Evolutionary conservation across 1,140 invertebrate species (phyloP), one percentile per base, ranked within the genome.

Genomic region (Cyclina sinensis): DNA sequence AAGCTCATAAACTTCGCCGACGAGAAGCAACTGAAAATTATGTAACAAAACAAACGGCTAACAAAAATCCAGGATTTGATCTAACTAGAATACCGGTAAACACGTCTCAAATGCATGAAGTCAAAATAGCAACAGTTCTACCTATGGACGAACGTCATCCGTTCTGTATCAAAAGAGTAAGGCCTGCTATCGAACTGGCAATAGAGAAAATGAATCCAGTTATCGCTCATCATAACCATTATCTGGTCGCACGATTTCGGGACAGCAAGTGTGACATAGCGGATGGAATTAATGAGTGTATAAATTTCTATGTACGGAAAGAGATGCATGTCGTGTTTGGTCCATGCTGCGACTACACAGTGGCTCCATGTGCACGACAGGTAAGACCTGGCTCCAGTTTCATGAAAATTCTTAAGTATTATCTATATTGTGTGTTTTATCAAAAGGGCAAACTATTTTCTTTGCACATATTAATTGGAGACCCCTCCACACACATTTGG

Each of bases 331-430:
- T 98, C 0, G 98, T 99, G 94, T 96, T 99, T 92, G 98, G 98
- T 0, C 97, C 98, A 0, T 97, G 98, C 11, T 99, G 98, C 95
- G 98, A 98, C 91, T 99, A 99, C 95, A 98, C 98, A 0, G 96
- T 98, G 76, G 98, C 98, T 0, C 98, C 98, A 0, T 97, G 99
- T 7, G 97, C 98, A 0, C 96, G 98, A 43, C 99, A 99, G 94
- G 97, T 97, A 32, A 51, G 74, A 2, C n/a, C n/a, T n/a, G n/a
- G n/a, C 30, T 9, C 16, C n/a, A n/a, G n/a, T n/a, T n/a, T n/a
- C n/a, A n/a, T n/a, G n/a, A n/a, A n/a, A n/a, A n/a, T n/a, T n/a
- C n/a, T n/a, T n/a, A n/a, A n/a, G n/a, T n/a, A n/a, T n/a, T n/a
- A n/a, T n/a, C n/a, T n/a, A n/a, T n/a, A n/a, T n/a, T n/a, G n/a